Percentiles rank a stretch among this genome's conserved stretches.
These are phyloP conservation scores for Globodera ellingtonae DNA, from an alignment of 1,140 invertebrate species.

Conservation along the genomic window DNA sequence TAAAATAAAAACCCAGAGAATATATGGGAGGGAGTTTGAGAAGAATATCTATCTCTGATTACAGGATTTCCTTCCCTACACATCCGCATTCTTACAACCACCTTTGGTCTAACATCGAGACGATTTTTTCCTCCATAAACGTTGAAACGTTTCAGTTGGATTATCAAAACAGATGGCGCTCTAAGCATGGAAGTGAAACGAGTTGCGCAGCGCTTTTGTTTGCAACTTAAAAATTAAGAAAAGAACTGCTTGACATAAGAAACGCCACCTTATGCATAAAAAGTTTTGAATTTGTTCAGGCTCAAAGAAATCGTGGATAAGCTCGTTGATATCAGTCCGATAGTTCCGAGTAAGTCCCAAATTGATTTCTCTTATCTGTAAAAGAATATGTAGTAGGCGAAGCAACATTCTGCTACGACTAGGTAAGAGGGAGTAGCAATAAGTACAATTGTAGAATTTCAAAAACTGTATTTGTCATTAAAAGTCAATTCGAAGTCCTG, in stretches of 20 bases:
- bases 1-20: too few species aligned
- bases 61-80: too few species aligned
- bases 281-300: conserved; percentile 39
- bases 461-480: too few species aligned
- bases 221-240: conserved; percentile 35
- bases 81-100: not conserved
- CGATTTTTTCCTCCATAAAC: conserved; percentile 38
- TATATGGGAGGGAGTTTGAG: too few species aligned
- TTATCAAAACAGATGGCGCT: conserved; percentile 43
- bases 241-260: not conserved
- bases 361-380: conserved; percentile 42
- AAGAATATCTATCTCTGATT: too few species aligned
- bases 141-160: conserved; percentile 49
- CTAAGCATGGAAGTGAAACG: conserved; percentile 26
- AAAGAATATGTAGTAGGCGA: not conserved
- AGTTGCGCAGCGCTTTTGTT: conserved; percentile 34
- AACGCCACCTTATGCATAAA: conserved; percentile 36
- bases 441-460: too few species aligned
- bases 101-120: conserved; percentile 32
- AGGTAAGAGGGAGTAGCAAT: too few species aligned
- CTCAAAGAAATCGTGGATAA: conserved; percentile 39
- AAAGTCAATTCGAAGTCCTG: too few species aligned
- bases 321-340: conserved; percentile 6
- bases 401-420: too few species aligned
- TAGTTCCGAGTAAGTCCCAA: conserved; percentile 30